phyloP scores from a whole-genome alignment of 2,888 invertebrate species.

The Chloroclysta siterata region DNA sequence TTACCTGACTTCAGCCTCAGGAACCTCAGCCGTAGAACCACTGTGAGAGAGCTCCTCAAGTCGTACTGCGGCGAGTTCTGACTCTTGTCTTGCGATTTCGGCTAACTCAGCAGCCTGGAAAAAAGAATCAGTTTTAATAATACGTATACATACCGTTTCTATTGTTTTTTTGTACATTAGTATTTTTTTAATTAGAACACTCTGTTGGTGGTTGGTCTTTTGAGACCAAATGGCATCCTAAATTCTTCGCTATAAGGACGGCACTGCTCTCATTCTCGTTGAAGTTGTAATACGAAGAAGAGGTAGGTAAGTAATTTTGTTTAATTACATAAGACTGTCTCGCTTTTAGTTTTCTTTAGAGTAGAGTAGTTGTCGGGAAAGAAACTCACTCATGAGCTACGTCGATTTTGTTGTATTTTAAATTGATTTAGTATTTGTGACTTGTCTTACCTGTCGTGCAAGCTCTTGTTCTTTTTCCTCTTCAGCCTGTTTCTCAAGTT shows the following conservation, averaged over 20 bases:
- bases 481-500: constrained; percentile 86
- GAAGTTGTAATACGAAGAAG: too few relatives aligned
- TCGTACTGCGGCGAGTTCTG: constrained; percentile 85
- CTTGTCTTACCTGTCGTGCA: constrained; percentile 83
- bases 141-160: neutral
- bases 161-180: neutral
- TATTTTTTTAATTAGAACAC: too few relatives aligned
- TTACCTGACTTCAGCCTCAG: constrained; percentile 64
- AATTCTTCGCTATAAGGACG: neutral
- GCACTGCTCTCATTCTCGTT: too few relatives aligned
- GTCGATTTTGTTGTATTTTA: neutral
- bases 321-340: too few relatives aligned
- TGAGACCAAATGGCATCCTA: neutral
- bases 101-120: constrained; percentile 87
- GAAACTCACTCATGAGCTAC: too few relatives aligned
- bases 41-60: constrained; percentile 83
- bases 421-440: neutral
- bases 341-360: too few relatives aligned
- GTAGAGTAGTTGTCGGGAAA: too few relatives aligned
- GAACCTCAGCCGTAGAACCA: constrained; percentile 69
- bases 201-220: neutral
- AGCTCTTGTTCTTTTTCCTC: constrained; percentile 88
- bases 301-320: too few relatives aligned
- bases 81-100: constrained; percentile 86
- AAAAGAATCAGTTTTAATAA: neutral